Base-by-base conservation (phyloP, 1,140 invertebrate species). In the Eupeodes corollae region DNA sequence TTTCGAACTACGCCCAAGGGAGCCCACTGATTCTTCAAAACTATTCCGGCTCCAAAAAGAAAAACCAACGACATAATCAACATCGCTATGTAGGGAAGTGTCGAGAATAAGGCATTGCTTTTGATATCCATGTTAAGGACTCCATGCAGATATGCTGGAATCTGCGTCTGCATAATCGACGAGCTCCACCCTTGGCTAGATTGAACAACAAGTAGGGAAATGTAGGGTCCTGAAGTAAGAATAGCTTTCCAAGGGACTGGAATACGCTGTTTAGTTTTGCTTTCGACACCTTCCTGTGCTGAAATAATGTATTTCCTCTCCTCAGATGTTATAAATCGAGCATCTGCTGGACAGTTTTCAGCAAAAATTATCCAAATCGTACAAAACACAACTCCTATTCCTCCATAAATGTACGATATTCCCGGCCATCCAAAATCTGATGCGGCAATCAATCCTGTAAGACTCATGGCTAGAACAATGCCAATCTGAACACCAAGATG, bases 121-220 rank as follows among this genome's bases (percentile, higher is more conserved):
- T 82, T 76, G 12, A 95, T 81, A 48, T 94, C 73, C 52, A 86
- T 86, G 42, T 80, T 70, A 3, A 97, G 73, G 0, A 94, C 80
- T 47, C 79, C 75, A 16, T 61, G 55, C 51, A 61, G 21, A 26
- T 26, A 34, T 26, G 79, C 84, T 0, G 93, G 91, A 57, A 95
- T 80, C 68, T 90, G 80, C 0, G 88, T 91, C 31, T 94, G 70
- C 35, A 95, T 73, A 9, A 84, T 91, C 75, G 90, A 93, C 62
- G 87, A 91, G 1, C 88, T 88, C 90, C 89, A 94, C 62, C 88
- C 90, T 58, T 91, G 84, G 1, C 85, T 82, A 60, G 85, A 83
- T 60, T 94, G 88, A 0, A 77, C 79, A 1, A 88, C 68, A 15
- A 88, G 74, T n/a, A 91, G 71, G 0, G 88, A 82, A 82, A 83